Evolutionary conservation across 2,113 vertebrate genomes (phyloP), one percentile per base, ranked within the genome.

Genomic region (Paramisgurnus dabryanus): DNA sequence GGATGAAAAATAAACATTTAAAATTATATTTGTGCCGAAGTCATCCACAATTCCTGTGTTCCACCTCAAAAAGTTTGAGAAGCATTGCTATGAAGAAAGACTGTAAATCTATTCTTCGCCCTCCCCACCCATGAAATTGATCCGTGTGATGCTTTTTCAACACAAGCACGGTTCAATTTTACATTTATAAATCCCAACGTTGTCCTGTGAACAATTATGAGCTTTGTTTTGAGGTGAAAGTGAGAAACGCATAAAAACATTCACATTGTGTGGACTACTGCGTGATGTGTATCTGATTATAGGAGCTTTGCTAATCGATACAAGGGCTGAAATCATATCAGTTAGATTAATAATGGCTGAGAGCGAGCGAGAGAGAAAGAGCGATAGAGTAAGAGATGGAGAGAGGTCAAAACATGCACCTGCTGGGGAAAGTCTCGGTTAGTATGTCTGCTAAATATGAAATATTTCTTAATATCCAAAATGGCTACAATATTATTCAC

Each of bases 281-380:
- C 12, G 41, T 53, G 1, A 27, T 71, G 45, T 34, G 47, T 69
- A 49, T 72, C 1, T 58, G 70, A 60, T 73, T 17, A 73, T n/a
- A 67, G 55, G 49, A 43, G 27, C 17, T 57, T 49, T 43, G 17
- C 57, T 67, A 60, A 68, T 60, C 67, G 13, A 58, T 69, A n/a
- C 40, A 45, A 4, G 3, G 57, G 6, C 72, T 63, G 72, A 63
- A 74, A 27, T 61, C 40, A 61, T 74, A 61, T 74, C 72, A 63
- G 72, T 11, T 49, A 18, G 13, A 67, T 34, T 47, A 47, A 43
- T n/a, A 58, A 27, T 0, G 57, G 73, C 73, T 11, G n/a, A 12
- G 65, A 18, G 60, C 41, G 76, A 79, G 81, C 79, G 77, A 72
- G 64, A 64, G 85, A 72, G 47, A 71, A 79, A 85, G 73, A 15